Evolutionary conservation across 2,797 vertebrate species (phyloP).

Genomic region (Mycteria americana): DNA sequence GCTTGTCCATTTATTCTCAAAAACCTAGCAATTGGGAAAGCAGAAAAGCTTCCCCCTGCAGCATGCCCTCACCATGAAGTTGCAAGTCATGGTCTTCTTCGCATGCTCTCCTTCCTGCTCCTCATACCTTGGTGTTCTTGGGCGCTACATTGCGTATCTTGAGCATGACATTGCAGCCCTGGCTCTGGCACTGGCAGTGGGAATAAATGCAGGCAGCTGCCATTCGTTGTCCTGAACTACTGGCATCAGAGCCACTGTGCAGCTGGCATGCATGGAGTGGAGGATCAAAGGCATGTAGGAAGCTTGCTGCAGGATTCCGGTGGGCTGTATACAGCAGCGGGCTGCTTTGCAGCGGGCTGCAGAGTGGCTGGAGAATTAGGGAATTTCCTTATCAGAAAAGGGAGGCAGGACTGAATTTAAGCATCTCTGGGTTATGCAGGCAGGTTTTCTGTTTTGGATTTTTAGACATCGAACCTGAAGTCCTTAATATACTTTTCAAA

Average conservation of each 20-base stretch:
- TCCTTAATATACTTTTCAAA: neutral
- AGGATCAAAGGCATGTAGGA: neutral
- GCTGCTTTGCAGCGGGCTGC: neutral
- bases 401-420: neutral
- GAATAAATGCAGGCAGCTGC: neutral
- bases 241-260: neutral
- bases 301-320: neutral
- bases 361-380: neutral
- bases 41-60: neutral
- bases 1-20: neutral
- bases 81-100: neutral
- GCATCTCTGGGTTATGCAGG: neutral
- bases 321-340: fast-evolving
- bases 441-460: neutral
- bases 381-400: neutral
- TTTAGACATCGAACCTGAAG: neutral
- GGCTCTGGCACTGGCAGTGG: neutral
- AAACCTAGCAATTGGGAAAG: neutral
- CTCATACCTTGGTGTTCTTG: neutral
- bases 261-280: fast-evolving
- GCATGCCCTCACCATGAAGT: neutral
- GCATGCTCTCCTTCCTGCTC: neutral
- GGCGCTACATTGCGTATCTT: neutral
- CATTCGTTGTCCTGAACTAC: neutral
- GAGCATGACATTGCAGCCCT: neutral